These are phyloP conservation scores for Eupithecia tripunctaria DNA, from an alignment of 2,888 invertebrate genomes.

Conservation along the genomic window DNA sequence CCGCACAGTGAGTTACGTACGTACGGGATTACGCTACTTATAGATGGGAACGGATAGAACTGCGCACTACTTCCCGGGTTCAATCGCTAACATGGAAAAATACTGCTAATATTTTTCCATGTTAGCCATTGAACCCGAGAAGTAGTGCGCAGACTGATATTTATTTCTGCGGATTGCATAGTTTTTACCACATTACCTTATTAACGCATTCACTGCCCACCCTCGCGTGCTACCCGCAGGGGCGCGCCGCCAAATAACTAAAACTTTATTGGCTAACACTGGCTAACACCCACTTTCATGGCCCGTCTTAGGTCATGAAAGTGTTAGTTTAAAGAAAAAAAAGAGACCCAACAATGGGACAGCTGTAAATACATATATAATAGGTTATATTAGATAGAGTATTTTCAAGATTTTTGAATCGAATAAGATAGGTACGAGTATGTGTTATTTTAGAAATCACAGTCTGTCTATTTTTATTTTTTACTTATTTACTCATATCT, in stretches of 20 bases:
- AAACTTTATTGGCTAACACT: too few relatives aligned
- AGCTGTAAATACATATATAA: not conserved
- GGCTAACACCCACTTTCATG: too few relatives aligned
- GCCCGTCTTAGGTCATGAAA: too few relatives aligned
- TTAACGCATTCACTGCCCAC: too few relatives aligned
- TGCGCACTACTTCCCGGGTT: conserved; percentile 21
- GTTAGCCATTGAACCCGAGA: too few relatives aligned
- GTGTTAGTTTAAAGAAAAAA: not conserved
- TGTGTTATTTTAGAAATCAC: too few relatives aligned
- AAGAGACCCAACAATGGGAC: not conserved
- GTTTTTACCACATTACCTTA: not conserved
- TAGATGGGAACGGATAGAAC: conserved; percentile 29
- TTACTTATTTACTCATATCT: too few relatives aligned
- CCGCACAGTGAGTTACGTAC: conserved; percentile 33
- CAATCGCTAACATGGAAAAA: not conserved
- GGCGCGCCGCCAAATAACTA: too few relatives aligned
- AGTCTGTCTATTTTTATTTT: too few relatives aligned
- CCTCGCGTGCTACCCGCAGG: too few relatives aligned
- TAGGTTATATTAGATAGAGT: not conserved
- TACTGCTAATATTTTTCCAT: not conserved
- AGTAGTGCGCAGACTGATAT: too few relatives aligned
- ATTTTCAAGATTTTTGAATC: not conserved
- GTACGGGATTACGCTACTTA: conserved; percentile 33
- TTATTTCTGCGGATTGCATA: not conserved
- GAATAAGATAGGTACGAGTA: too few relatives aligned